These are phyloP conservation scores for zebrafish (Danio rerio) DNA, from an alignment of 2,113 vertebrate species.

Conservation along the genomic window DNA sequence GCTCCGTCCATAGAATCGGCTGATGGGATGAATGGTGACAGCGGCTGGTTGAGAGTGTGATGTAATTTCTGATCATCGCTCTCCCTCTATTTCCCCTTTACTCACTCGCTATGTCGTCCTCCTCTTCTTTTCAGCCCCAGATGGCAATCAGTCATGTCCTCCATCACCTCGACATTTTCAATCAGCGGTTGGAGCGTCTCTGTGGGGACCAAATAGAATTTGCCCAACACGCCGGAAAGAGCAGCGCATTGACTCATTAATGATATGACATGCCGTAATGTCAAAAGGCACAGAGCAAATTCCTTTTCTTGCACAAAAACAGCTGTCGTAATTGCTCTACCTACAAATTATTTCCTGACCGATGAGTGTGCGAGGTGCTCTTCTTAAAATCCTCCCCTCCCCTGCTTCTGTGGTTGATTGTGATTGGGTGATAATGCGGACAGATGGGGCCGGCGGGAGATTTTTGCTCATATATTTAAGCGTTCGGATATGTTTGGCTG, in stretches of 20 bases:
- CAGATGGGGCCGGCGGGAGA: constrained; percentile 15
- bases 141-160: constrained; percentile 33
- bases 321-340: constrained; percentile 18
- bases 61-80: constrained; percentile 45
- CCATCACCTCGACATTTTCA: constrained; percentile 64
- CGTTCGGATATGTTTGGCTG: background rate
- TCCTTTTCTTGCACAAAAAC: constrained; percentile 23
- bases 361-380: background rate
- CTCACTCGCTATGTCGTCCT: background rate
- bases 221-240: constrained; percentile 46
- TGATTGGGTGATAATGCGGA: constrained; percentile 2
- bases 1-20: constrained; percentile 21
- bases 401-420: background rate
- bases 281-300: constrained; percentile 43
- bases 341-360: background rate
- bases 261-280: constrained; percentile 49
- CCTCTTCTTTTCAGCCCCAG: constrained; percentile 17
- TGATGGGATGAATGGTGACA: constrained; percentile 55
- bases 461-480: background rate
- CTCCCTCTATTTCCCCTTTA: constrained; percentile 9
- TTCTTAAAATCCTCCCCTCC: background rate
- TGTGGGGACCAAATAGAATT: constrained; percentile 36
- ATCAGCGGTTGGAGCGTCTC: constrained; percentile 33
- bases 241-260: constrained; percentile 51
- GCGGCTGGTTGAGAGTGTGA: constrained; percentile 25